Evolutionary conservation across 1,140 invertebrate species (phyloP), one percentile per base, ranked within the genome.

Genomic region (Tetragnatha versicolor): DNA sequence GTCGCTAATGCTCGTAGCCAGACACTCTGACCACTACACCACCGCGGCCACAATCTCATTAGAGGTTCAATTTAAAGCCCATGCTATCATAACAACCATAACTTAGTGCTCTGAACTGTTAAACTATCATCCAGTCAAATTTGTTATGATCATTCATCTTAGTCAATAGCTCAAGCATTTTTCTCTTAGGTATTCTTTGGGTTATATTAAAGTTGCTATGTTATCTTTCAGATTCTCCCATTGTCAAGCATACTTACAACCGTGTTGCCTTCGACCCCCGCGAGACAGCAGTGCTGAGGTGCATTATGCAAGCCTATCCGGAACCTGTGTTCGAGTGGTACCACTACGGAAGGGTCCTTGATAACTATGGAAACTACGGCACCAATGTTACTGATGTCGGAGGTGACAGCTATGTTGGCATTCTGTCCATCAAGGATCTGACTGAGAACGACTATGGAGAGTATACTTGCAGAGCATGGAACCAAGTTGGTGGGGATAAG

Each of bases 311-410:
- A 84, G 93, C 95, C 0, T 97, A 94, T 86, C 95, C 95, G 0
- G 92, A 93, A 83, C 94, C 94, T 0, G 93, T 94, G 83, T 96
- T 97, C 85, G 93, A 96, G 81, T 97, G 95, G 95, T 93, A 90
- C 80, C 94, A 91, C 80, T 93, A 93, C 29, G 79, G 81, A 29
- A 65, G 77, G 58, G 51, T 91, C 80, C 91, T 91, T 1, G 88
- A 88, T 1, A 79, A 73, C 12, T 79, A 65, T 37, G 68, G 68
- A 37, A 79, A 79, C 20, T 96, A 96, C 84, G 91, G 93, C 78
- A 93, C 94, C 2, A 93, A 91, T 58, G 91, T 92, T 0, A 93
- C 90, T 0, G 90, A 89, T 4, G 90, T 94, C 69, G 91, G 92
- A 77, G 93, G 94, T 84, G 94, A 97, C 82, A 90, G 94, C 0